Evolutionary conservation across 92 coral and sea anemone species (phyloP).

Genomic region (Siderastrea radians): DNA sequence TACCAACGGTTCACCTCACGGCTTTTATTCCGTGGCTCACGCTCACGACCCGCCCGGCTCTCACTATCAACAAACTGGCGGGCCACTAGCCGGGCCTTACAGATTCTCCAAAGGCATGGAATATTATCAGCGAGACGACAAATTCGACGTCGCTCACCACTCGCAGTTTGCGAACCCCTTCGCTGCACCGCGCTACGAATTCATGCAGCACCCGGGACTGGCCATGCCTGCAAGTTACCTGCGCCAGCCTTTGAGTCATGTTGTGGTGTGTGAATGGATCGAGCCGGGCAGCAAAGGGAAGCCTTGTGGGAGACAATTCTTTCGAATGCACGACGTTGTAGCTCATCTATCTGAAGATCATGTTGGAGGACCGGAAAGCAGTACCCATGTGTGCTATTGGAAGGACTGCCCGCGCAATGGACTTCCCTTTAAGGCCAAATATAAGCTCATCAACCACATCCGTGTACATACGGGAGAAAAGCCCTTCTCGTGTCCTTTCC

Average conservation of each 20-base stretch:
- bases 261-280: slow-evolving; percentile 99
- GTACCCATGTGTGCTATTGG: slow-evolving; percentile 98
- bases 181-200: slow-evolving; percentile 91
- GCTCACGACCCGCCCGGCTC: slow-evolving; percentile 92
- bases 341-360: slow-evolving; percentile 99
- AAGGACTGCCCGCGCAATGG: slow-evolving; percentile 97
- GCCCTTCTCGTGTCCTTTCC: slow-evolving; percentile 98
- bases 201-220: slow-evolving; percentile 90
- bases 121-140: slow-evolving; percentile 80
- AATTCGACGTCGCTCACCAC: slow-evolving; percentile 74
- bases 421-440: slow-evolving; percentile 97
- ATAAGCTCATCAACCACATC: slow-evolving; percentile 98
- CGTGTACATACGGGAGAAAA: slow-evolving; percentile 99
- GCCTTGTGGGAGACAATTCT: slow-evolving; percentile 98
- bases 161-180: slow-evolving; percentile 89
- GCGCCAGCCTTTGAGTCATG: slow-evolving; percentile 97
- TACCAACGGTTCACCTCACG: slow-evolving; percentile 90
- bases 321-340: slow-evolving; percentile 99
- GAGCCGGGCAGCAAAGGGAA: slow-evolving; percentile 98
- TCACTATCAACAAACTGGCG: slow-evolving; percentile 71
- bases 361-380: slow-evolving; percentile 99
- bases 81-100: slow-evolving; percentile 75
- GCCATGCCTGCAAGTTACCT: slow-evolving; percentile 91
- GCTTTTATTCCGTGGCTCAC: slow-evolving; percentile 92
- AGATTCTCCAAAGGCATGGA: slow-evolving; percentile 84